Base-by-base conservation (phyloP, 2,113 vertebrate species). In the Psilopsiagon aymara region DNA sequence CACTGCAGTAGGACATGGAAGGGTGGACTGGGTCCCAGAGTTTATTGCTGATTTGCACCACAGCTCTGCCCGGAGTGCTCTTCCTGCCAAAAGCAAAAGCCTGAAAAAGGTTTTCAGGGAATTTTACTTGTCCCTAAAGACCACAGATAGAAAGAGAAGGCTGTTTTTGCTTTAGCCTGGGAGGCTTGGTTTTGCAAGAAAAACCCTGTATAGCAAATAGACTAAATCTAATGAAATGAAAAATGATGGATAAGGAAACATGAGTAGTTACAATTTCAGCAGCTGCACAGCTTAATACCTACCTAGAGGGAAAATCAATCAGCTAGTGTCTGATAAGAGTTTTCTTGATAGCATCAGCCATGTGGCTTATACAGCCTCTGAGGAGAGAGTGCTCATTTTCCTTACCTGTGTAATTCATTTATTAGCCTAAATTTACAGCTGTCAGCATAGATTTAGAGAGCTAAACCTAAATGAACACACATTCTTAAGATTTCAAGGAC, bases 351-450 rank as follows among this genome's bases (percentile, higher is more conserved):
- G 16, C 21, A 39, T 97, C 96, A 94, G 39, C 55, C 97, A 69
- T 90, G 23, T 52, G 84, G 52, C 23, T 94, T 97, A 88, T 47
- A 79, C 20, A 81, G 18, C 52, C 93, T 90, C 94, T 84, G 88
- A 91, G 80, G 90, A 97, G 21, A 76, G 33, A 43, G 47, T 21
- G 27, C 69, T 96, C 95, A 85, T 96, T 97, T 98, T 92, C 49
- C 88, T 95, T 97, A 88, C 71, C 88, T 92, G 68, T 90, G 86
- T 94, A 98, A 95, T 91, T 96, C 94, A 96, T 96, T 97, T 97
- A 97, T 97, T 98, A 97, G 91, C 75, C 39, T 83, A 93, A 96
- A 97, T 97, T 97, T 98, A 97, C 74, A 97, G 52, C 80, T 97
- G 95, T 97, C 95, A 96, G 76, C 74, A 96, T 46, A 96, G 76